phyloP scores from a whole-genome alignment of 1,140 invertebrate genomes.

The Drosophila cardini region DNA sequence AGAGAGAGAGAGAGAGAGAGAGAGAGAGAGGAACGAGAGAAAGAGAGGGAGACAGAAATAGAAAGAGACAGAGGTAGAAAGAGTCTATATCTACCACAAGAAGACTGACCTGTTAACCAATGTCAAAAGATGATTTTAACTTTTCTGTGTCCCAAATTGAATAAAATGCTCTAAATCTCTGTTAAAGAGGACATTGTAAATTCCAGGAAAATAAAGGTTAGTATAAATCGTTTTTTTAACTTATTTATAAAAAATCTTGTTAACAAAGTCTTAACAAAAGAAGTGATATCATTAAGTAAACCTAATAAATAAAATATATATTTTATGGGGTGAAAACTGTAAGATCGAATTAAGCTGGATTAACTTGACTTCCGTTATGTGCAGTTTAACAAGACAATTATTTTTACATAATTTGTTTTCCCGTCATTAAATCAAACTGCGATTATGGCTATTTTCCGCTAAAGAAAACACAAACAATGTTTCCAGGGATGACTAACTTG shows the following conservation, averaged over 20 bases:
- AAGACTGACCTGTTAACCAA: too few relatives aligned
- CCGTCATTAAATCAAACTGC: background rate
- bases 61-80: too few relatives aligned
- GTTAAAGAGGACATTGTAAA: too few relatives aligned
- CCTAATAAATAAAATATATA: background rate
- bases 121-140: too few relatives aligned
- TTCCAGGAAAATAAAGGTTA: too few relatives aligned
- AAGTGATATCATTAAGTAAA: too few relatives aligned
- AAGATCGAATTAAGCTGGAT: background rate
- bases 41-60: too few relatives aligned
- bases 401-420: background rate
- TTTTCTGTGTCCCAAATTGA: too few relatives aligned
- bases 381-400: conserved; percentile 3
- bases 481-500: background rate
- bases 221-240: too few relatives aligned
- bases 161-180: too few relatives aligned
- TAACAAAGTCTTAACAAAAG: background rate
- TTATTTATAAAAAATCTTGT: too few relatives aligned
- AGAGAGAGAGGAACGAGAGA: background rate
- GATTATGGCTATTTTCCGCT: conserved; percentile 10
- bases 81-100: too few relatives aligned
- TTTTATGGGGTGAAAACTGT: background rate
- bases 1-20: background rate
- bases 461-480: conserved; percentile 2
- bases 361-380: background rate